phyloP scores from a whole-genome alignment of 2,888 invertebrate species.

The Rotaria macrura region DNA sequence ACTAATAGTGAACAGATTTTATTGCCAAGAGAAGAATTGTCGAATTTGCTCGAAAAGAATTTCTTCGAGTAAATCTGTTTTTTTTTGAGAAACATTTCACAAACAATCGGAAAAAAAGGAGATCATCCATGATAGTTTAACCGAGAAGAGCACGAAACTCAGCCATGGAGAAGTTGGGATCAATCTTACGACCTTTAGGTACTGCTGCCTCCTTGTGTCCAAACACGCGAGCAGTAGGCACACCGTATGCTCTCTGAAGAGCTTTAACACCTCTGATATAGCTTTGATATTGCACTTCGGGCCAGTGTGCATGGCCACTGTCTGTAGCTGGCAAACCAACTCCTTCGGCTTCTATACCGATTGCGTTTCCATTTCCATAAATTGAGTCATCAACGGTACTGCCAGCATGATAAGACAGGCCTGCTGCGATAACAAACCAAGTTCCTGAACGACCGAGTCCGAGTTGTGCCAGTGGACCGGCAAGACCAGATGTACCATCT shows the following conservation, averaged over 20 bases:
- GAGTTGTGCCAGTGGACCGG: background rate
- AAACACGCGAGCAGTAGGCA: background rate
- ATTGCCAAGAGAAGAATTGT: no score
- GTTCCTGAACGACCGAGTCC: background rate
- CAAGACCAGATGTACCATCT: background rate
- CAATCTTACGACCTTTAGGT: background rate
- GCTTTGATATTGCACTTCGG: background rate
- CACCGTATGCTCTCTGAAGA: background rate
- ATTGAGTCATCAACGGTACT: background rate
- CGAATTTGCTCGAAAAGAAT: no score
- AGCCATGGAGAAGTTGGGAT: background rate
- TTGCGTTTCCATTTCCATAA: background rate
- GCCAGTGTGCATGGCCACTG: background rate
- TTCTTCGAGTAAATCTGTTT: no score
- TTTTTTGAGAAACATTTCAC: no score
- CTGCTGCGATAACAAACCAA: background rate
- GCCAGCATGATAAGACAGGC: background rate
- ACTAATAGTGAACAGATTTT: no score
- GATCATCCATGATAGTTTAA: background rate
- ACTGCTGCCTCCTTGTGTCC: background rate
- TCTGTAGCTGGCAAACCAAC: background rate
- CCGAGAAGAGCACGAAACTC: background rate
- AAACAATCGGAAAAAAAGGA: no score
- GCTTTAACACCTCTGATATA: background rate
- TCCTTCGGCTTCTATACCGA: background rate